These are phyloP conservation scores for Chondrilla cf. caribensis DNA, from an alignment of 37 sponge, comb jelly and placozoan species.

Conservation along the genomic window DNA sequence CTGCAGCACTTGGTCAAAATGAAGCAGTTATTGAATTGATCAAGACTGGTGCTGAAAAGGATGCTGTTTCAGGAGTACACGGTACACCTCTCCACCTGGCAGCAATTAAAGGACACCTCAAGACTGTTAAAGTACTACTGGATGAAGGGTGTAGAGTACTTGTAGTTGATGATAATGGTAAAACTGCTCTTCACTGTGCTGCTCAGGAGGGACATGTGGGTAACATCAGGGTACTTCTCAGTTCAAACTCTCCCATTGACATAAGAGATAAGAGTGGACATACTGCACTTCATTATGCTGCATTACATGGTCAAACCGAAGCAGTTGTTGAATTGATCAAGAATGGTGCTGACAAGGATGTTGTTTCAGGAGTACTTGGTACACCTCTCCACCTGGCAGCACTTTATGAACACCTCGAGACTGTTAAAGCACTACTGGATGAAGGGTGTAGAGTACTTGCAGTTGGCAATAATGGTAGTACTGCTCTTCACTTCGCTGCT, in stretches of 20 bases:
- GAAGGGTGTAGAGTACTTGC: background rate
- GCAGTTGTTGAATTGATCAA: background rate
- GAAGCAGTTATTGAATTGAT: background rate
- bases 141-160: background rate
- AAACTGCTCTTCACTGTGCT: background rate
- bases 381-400: background rate
- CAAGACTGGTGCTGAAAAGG: background rate
- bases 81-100: conserved; percentile 16
- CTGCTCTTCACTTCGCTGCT: conserved; percentile 12
- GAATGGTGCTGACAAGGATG: background rate
- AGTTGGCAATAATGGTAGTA: background rate
- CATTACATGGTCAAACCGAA: background rate
- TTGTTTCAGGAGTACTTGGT: background rate
- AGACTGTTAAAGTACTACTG: background rate
- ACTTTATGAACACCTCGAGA: background rate
- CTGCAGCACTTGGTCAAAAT: background rate
- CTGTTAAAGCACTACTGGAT: background rate
- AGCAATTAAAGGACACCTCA: background rate
- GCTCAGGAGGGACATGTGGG: background rate
- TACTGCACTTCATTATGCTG: background rate
- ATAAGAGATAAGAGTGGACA: background rate
- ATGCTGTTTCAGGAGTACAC: background rate
- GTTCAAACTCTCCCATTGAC: background rate
- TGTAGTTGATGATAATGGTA: background rate
- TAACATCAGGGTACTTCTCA: background rate